Base-by-base conservation (phyloP, 2,797 vertebrate species). In the Silurus lanzhouensis region DNA sequence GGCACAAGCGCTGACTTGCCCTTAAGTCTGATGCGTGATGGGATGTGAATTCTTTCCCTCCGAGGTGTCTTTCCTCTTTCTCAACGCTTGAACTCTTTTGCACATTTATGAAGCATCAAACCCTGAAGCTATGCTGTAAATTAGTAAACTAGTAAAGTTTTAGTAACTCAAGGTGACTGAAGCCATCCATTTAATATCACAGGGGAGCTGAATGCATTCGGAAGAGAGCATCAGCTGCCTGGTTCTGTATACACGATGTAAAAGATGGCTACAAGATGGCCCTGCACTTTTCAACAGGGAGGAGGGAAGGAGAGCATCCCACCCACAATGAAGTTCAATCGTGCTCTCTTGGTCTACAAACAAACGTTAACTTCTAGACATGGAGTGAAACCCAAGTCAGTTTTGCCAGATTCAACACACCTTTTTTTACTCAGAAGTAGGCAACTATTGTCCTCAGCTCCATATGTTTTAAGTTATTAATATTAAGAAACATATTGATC, bases 1-100 rank as follows among this genome's bases (percentile, higher is more conserved):
- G 86, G 15, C 76, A 86, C 88, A 88, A 86, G 91, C 89, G 78
- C 81, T 27, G 60, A 88, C 92, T 90, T 48, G 89, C 88, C 87
- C 76, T 77, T 75, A 77, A 85, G 88, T 83, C 89, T 86, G 82
- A 81, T 83, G 76, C 60, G 75, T 85, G 71, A 81, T 88, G 88
- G 85, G 88, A 76, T 92, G 87, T 91, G 89, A 91, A 85, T 82
- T 82, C 79, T 58, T 85, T 76, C 3, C 84, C 64, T 55, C n/a
- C 15, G 1, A 55, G 63, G 15, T 81, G 46, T 81, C 78, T 64
- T 38, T 60, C 38, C 68, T 78, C 57, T 84, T 84, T 60, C 86
- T 13, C 4, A 2, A 60, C 52, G 46, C 52, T 84, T 70, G 17
- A 68, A 48, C 27, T 13, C 5, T 66, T 8, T 2, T 46, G 13